Percentiles rank a stretch among this genome's conserved stretches.
Evolutionary conservation across 2,797 vertebrate species (phyloP).

Genomic region (Pelodytes ibericus): DNA sequence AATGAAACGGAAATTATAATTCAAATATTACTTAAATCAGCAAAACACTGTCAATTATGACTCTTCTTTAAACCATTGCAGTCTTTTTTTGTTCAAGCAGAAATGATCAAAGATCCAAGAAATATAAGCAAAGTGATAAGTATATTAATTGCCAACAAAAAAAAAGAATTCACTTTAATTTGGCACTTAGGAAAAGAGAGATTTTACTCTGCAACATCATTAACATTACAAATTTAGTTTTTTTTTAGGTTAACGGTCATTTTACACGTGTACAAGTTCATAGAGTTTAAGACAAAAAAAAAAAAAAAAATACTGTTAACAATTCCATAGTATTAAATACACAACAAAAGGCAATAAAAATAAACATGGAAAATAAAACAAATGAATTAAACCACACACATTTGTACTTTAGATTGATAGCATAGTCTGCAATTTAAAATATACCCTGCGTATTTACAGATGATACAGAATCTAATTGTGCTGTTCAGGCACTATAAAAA

Average conservation of each 20-base stretch:
- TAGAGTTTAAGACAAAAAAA: constrained; percentile 5
- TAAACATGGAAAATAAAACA: no score
- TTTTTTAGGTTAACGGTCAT: constrained; percentile 11
- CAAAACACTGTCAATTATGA: no score
- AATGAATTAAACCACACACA: constrained; percentile 13
- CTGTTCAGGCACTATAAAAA: constrained; percentile 1
- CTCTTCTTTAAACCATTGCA: no score
- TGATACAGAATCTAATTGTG: constrained; percentile 6
- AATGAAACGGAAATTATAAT: no score
- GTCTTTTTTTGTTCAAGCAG: no score
- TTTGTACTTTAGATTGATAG: neutral
- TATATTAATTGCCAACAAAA: neutral
- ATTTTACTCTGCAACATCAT: constrained; percentile 24
- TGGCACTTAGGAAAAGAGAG: constrained; percentile 41
- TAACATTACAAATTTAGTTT: constrained; percentile 29
- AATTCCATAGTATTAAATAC: constrained; percentile 30
- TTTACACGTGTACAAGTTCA: constrained; percentile 23
- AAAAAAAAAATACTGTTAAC: constrained; percentile 25
- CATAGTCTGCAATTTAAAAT: constrained; percentile 7
- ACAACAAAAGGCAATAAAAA: constrained; percentile 7
- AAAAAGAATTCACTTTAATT: constrained; percentile 44
- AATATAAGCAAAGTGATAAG: neutral
- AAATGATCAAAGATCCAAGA: neutral
- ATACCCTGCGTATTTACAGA: constrained; percentile 1
- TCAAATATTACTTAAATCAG: no score